These are phyloP conservation scores for Drosophila ambigua DNA, from an alignment of 1,140 invertebrate genomes.

Conservation along the genomic window DNA sequence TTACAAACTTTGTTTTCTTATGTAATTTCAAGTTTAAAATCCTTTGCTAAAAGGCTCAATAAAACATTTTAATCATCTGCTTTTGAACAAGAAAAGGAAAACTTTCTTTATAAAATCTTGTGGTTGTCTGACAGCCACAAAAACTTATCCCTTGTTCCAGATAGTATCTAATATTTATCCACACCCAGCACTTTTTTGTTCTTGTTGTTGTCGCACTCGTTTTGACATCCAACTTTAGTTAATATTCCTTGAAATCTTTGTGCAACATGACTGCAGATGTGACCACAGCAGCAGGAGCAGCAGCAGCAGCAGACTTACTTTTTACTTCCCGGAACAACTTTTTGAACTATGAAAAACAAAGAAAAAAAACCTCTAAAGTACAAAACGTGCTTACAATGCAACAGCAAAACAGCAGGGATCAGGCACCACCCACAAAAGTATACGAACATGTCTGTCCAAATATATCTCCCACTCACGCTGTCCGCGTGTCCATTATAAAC, in stretches of 20 bases:
- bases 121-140: too few relatives aligned
- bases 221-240: conserved; percentile 40
- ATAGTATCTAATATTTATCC: too few relatives aligned
- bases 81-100: too few relatives aligned
- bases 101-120: too few relatives aligned
- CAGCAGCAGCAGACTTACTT: background rate
- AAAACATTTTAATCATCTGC: too few relatives aligned
- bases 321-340: background rate
- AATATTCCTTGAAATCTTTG: conserved; percentile 13
- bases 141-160: too few relatives aligned
- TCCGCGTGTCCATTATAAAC: too few relatives aligned
- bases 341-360: conserved; percentile 1
- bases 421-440: background rate
- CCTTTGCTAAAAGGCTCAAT: too few relatives aligned
- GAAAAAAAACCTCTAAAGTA: conserved; percentile 22
- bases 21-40: too few relatives aligned
- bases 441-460: background rate
- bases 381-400: conserved; percentile 38
- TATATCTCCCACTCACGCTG: too few relatives aligned
- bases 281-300: conserved; percentile 26
- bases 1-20: too few relatives aligned
- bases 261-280: conserved; percentile 39
- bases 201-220: background rate
- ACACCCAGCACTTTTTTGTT: background rate
- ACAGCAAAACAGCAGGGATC: conserved; percentile 2